phyloP scores from a whole-genome alignment of 1,140 invertebrate species.

The Glomeris maerens region DNA sequence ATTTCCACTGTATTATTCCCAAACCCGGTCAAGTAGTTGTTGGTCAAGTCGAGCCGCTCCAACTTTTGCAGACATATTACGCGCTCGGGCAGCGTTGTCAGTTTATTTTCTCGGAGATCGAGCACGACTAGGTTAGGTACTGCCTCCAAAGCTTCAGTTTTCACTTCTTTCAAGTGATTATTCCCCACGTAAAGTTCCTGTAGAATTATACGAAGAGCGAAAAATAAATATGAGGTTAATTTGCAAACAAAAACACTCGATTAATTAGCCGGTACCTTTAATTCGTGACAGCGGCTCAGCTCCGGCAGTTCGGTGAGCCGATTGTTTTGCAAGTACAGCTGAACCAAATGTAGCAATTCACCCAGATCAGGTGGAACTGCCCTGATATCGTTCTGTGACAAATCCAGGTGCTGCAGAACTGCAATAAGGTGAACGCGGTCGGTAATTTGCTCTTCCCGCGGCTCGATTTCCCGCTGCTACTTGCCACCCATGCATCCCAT shows the following conservation, averaged over 20 bases:
- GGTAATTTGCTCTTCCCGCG: too few relatives aligned
- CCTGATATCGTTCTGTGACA: conserved; percentile 58
- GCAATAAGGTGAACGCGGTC: conserved; percentile 15
- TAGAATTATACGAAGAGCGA: conserved; percentile 6
- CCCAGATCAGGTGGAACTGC: conserved; percentile 54
- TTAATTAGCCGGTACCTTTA: conserved; percentile 27
- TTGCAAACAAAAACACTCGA: background rate
- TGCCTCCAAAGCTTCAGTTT: conserved; percentile 25
- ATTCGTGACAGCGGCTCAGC: conserved; percentile 25
- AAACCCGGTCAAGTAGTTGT: conserved; percentile 60
- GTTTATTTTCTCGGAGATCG: conserved; percentile 59
- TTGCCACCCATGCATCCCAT: conserved; percentile 40
- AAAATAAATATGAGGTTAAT: background rate
- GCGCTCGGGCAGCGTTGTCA: conserved; percentile 56
- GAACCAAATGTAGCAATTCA: conserved; percentile 61
- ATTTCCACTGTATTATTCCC: conserved; percentile 20
- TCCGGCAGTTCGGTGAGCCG: conserved; percentile 35
- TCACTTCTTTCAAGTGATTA: conserved; percentile 23
- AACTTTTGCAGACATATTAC: conserved; percentile 55
- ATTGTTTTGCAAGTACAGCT: conserved; percentile 65
- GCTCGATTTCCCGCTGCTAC: too few relatives aligned
- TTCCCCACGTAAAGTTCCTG: conserved; percentile 23
- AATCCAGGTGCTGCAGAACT: conserved; percentile 53
- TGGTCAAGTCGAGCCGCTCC: conserved; percentile 63
- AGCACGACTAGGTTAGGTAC: conserved; percentile 37